Base-by-base conservation (phyloP, 2,797 vertebrate genomes). In the Sebastes iracundus region DNA sequence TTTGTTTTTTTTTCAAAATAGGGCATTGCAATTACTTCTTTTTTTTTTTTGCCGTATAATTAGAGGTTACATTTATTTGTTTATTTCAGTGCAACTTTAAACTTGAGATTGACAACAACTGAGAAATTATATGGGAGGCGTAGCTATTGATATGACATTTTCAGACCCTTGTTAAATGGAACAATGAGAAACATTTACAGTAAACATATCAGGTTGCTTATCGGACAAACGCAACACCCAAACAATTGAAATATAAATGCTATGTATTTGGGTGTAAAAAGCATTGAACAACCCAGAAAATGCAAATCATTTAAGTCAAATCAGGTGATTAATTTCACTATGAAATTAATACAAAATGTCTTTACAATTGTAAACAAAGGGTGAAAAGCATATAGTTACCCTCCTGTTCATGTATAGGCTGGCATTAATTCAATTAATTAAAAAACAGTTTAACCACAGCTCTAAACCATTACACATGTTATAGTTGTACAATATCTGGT, bases 21-120 rank as follows among this genome's bases (percentile, higher is more conserved):
- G 95, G 95, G 82, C 95, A 95, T 88, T 89, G 90, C 90, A 95
- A 94, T 96, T 95, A 95, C 87, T 94, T 93, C 77, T 90, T 91
- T 80, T 20, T 46, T 49, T 52, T 52, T 80, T 90, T 87, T 85
- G 62, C 90, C 85, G 88, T 92, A 93, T 92, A 92, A 95, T 93
- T 92, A 90, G 90, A 90, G 85, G 85, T 92, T 92, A 81, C 81
- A 87, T 88, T 85, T 79, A 88, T 90, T 87, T 85, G 81, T 93
- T 93, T 92, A 86, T 94, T 93, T 89, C 72, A 28, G 70, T 87
- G 76, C 82, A 88, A 93, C 84, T 91, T 90, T 82, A 86, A 90
- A 87, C 82, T 86, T 72, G 64, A 90, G 81, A 93, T 91, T 94
- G 93, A 88, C 90, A 91, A 87, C 59, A 82, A 82, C 64, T 66